A percentile compares a stretch with the other conserved stretches of the same genome.
Conservation (phyloP, 1,140 invertebrate genomes). For the Heliothis subflexa region DNA sequence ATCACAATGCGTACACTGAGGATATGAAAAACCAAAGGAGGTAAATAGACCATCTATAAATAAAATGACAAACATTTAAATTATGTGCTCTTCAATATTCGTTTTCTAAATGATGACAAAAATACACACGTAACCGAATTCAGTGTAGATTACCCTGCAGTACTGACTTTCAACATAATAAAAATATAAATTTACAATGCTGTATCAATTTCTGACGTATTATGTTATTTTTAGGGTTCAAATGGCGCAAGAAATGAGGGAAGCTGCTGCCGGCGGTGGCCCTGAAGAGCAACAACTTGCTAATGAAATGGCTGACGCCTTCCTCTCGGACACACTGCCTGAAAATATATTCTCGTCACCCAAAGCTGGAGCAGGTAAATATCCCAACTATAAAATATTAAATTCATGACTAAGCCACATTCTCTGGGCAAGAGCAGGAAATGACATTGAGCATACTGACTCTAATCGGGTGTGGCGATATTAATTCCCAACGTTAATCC, state of each 20-base stretch:
- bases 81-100: neutral
- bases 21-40: slow-evolving; percentile 97
- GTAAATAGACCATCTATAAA: slow-evolving; percentile 57
- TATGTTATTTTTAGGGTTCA: slow-evolving; percentile 85
- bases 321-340: slow-evolving; percentile 97
- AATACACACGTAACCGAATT: slow-evolving; percentile 73
- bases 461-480: slow-evolving; percentile 84
- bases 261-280: slow-evolving; percentile 92
- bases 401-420: slow-evolving; percentile 66
- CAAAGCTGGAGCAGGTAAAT: slow-evolving; percentile 97
- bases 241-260: slow-evolving; percentile 97
- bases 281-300: slow-evolving; percentile 98
- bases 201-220: slow-evolving; percentile 9
- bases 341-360: slow-evolving; percentile 98
- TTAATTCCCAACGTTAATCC: slow-evolving; percentile 83
- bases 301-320: slow-evolving; percentile 98
- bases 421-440: slow-evolving; percentile 83
- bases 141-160: slow-evolving; percentile 74
- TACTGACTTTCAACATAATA: slow-evolving; percentile 63
- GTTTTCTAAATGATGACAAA: slow-evolving; percentile 76
- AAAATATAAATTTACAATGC: neutral
- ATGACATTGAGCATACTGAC: slow-evolving; percentile 69
- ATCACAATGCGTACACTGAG: slow-evolving; percentile 99
- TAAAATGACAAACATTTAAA: too few relatives aligned
- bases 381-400: slow-evolving; percentile 18